Percentiles rank a stretch among this genome's conserved stretches.
Evolutionary conservation across 2,113 vertebrate genomes (phyloP).

Genomic region (Hydropotes inermis): DNA sequence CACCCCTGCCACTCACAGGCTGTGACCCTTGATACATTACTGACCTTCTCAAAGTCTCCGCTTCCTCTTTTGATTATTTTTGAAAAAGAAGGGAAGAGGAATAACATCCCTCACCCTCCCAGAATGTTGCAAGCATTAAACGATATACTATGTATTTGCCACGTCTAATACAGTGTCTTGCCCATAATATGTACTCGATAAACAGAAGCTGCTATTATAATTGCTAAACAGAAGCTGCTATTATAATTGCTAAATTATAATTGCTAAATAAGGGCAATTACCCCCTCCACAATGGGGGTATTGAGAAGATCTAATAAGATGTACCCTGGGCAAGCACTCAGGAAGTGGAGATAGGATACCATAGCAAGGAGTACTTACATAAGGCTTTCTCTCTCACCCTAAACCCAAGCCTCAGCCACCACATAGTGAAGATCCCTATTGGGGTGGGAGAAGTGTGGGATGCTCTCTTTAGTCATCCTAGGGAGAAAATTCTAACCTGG

Average conservation of each 20-base stretch:
- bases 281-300: background rate
- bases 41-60: background rate
- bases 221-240: background rate
- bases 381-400: background rate
- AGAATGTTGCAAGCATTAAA: background rate
- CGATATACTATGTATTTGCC: background rate
- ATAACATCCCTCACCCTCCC: background rate
- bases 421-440: background rate
- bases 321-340: background rate
- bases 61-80: background rate
- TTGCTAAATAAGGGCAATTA: background rate
- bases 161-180: background rate
- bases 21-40: background rate
- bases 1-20: background rate
- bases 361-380: background rate
- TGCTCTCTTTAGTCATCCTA: background rate
- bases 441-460: background rate
- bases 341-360: background rate
- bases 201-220: background rate
- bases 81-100: background rate
- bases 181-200: background rate
- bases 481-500: background rate
- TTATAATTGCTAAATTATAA: too few species aligned
- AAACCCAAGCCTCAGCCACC: background rate
- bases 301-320: background rate